These are phyloP conservation scores for Archivesica marissinica DNA, from an alignment of 1,140 invertebrate species.

Conservation along the genomic window DNA sequence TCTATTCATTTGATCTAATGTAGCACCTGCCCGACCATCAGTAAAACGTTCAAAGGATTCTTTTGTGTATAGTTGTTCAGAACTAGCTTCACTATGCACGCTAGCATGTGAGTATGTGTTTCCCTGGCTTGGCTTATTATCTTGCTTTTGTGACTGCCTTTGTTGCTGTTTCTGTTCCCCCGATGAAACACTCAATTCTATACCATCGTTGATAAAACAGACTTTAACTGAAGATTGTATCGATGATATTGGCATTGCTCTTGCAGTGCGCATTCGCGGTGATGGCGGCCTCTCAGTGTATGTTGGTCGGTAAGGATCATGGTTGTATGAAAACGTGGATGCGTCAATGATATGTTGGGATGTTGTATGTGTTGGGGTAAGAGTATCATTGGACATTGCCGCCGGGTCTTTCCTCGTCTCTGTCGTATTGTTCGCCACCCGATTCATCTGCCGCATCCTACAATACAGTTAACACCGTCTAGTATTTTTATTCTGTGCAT, in stretches of 20 bases:
- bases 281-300: conserved; percentile 33
- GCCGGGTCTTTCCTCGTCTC: background rate
- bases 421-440: background rate
- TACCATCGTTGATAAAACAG: conserved; percentile 17
- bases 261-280: background rate
- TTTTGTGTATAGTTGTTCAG: background rate
- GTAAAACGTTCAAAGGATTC: background rate
- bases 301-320: conserved; percentile 51
- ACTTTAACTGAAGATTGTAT: conserved; percentile 49
- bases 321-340: conserved; percentile 32
- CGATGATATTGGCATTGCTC: conserved; percentile 39
- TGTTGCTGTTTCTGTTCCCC: background rate
- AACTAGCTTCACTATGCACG: background rate
- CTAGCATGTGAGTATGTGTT: background rate
- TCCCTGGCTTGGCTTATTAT: background rate
- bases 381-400: conserved; percentile 22
- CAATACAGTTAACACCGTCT: background rate
- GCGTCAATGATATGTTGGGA: conserved; percentile 33
- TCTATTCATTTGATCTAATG: conserved; percentile 6
- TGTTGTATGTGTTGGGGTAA: conserved; percentile 23
- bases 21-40: background rate
- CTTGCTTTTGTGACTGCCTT: background rate
- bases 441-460: conserved; percentile 21
- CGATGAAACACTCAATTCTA: background rate
- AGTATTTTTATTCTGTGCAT: no score